Conservation (phyloP, 2,113 vertebrate species). For the Platichthys stellatus region DNA sequence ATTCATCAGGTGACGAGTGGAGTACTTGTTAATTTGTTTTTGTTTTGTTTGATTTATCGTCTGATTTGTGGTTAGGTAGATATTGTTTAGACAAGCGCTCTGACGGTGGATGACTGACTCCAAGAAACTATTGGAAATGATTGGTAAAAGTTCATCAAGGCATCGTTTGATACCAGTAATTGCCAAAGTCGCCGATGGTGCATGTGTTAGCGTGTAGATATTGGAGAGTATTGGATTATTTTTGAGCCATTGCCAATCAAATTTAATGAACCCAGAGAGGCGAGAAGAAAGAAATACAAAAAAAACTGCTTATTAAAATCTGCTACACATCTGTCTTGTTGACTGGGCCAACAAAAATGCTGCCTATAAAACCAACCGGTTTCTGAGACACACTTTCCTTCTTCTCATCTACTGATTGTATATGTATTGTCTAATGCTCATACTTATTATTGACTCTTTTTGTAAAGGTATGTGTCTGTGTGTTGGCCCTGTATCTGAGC, state of each 20-base stretch:
- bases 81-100: not conserved
- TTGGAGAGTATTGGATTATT: not conserved
- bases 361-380: not conserved
- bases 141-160: not conserved
- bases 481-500: too few species aligned
- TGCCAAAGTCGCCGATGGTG: not conserved
- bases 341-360: not conserved
- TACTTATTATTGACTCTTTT: too few species aligned
- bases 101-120: not conserved
- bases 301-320: not conserved
- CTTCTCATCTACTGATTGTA: not conserved
- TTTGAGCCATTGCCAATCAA: not conserved
- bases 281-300: not conserved
- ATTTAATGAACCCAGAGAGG: slow-evolving; percentile 6
- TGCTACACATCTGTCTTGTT: not conserved
- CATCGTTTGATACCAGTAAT: not conserved
- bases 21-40: not conserved
- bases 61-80: slow-evolving; percentile 26
- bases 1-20: too few species aligned
- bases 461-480: too few species aligned
- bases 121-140: slow-evolving; percentile 1
- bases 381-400: not conserved
- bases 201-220: not conserved
- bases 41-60: slow-evolving; percentile 13
- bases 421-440: too few species aligned